A percentile compares a stretch with the other conserved stretches of the same genome.
Evolutionary conservation across 1,140 invertebrate genomes (phyloP).

Genomic region (Aphis craccivora): DNA sequence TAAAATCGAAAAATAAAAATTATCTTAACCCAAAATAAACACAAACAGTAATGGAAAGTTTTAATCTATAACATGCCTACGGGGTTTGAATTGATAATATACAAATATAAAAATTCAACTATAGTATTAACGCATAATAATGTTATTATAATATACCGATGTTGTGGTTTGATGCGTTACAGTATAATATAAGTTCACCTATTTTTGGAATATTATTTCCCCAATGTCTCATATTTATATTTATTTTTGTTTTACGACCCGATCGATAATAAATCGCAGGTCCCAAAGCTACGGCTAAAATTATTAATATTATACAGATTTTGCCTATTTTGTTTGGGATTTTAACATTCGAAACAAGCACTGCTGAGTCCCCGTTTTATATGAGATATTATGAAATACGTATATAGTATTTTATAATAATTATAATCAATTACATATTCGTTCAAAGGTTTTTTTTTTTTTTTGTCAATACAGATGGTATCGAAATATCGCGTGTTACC

Average conservation of each 20-base stretch:
- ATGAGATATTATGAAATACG: not conserved
- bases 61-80: not conserved
- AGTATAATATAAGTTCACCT: not conserved
- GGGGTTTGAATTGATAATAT: not conserved
- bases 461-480: not conserved
- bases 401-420: too few species aligned
- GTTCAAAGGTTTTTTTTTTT: too few species aligned
- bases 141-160: not conserved
- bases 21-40: not conserved
- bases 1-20: not conserved
- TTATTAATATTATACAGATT: not conserved
- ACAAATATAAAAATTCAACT: not conserved
- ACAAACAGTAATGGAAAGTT: not conserved
- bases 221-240: not conserved
- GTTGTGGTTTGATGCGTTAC: not conserved
- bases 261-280: not conserved
- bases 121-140: not conserved
- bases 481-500: not conserved
- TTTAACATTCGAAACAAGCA: not conserved
- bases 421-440: too few species aligned
- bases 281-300: not conserved
- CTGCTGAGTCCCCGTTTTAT: not conserved
- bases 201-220: not conserved
- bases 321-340: not conserved
- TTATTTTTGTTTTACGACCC: not conserved